Conservation (phyloP, 2,797 vertebrate species). For the Chelonia mydas region DNA sequence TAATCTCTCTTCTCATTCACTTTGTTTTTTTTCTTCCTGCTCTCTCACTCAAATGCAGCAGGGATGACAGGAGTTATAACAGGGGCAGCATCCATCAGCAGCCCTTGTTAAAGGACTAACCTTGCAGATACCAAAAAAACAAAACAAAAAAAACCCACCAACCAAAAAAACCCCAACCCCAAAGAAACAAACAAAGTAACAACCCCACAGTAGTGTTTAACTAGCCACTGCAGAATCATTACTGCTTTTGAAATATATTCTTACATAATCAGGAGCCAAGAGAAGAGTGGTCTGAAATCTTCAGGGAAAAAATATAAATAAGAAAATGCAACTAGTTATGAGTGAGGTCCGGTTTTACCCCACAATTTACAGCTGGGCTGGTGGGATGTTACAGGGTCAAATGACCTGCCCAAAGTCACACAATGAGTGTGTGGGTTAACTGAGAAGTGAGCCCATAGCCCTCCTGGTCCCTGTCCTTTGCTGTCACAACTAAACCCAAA, state of each 20-base stretch:
- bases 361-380: not conserved
- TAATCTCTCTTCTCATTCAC: not conserved
- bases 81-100: not conserved
- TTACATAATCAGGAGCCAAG: not conserved
- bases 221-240: not conserved
- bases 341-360: not conserved
- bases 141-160: no score
- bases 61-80: not conserved
- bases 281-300: not conserved
- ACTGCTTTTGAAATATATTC: not conserved
- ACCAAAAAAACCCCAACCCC: no score
- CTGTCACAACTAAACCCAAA: not conserved
- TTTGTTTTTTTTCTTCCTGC: not conserved
- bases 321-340: not conserved
- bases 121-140: not conserved
- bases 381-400: not conserved
- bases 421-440: not conserved
- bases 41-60: not conserved
- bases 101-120: not conserved
- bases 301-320: not conserved
- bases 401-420: not conserved
- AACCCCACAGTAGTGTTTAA: not conserved
- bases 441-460: not conserved
- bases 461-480: not conserved
- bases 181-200: not conserved